Evolutionary conservation across 2,113 vertebrate genomes (phyloP).

Genomic region (Peucedramus taeniatus): DNA sequence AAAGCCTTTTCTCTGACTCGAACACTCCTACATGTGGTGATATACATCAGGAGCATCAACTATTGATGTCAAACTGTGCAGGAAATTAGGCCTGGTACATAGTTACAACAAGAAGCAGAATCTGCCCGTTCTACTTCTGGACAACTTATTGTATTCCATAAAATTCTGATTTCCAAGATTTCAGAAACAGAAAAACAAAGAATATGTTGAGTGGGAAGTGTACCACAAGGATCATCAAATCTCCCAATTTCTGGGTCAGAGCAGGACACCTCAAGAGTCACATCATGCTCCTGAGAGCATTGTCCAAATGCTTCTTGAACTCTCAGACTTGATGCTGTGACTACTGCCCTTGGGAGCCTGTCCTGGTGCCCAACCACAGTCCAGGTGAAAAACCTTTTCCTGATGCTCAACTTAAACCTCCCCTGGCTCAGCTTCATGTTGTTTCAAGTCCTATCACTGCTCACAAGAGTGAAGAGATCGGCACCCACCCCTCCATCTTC

Average conservation of each 20-base stretch:
- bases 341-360: neutral
- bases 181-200: neutral
- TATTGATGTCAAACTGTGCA: neutral
- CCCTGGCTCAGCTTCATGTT: neutral
- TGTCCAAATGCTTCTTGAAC: neutral
- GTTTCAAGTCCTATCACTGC: fast-evolving
- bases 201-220: neutral
- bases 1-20: neutral
- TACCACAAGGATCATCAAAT: fast-evolving
- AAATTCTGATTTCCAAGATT: neutral
- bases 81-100: neutral
- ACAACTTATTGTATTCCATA: neutral
- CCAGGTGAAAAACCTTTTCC: neutral
- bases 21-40: neutral
- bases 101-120: neutral
- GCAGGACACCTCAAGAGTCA: neutral
- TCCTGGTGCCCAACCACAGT: neutral
- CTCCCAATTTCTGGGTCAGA: neutral
- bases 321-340: neutral
- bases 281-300: neutral
- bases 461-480: neutral
- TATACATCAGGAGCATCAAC: neutral
- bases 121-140: neutral
- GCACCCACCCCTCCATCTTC: neutral
- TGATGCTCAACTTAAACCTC: neutral